These are phyloP conservation scores for Microdon myrmicae DNA, from an alignment of 2,888 invertebrate species.

Conservation along the genomic window DNA sequence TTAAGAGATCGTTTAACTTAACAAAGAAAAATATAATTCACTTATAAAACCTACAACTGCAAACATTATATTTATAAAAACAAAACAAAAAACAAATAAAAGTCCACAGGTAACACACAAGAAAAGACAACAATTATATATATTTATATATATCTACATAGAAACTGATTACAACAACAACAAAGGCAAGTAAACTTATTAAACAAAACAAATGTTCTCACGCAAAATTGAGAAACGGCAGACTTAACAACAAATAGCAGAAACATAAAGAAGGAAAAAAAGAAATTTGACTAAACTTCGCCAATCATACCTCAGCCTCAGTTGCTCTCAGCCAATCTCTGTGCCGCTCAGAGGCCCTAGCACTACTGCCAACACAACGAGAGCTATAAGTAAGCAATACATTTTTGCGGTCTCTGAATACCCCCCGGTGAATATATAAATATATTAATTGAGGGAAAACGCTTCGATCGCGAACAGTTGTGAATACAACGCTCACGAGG, in stretches of 20 bases:
- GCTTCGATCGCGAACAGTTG: conserved; percentile 58
- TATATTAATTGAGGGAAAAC: conserved; percentile 48
- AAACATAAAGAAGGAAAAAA: not conserved
- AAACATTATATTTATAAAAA: too few relatives aligned
- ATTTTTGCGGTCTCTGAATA: conserved; percentile 38
- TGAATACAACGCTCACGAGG: conserved; percentile 64
- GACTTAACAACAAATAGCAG: too few relatives aligned
- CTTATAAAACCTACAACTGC: too few relatives aligned
- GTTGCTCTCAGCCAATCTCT: conserved; percentile 27
- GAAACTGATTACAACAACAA: not conserved
- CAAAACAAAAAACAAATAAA: too few relatives aligned
- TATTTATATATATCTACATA: too few relatives aligned
- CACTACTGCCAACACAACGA: conserved; percentile 1
- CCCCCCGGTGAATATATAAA: too few relatives aligned
- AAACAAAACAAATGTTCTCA: conserved; percentile 4
- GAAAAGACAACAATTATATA: too few relatives aligned
- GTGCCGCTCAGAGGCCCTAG: conserved; percentile 6
- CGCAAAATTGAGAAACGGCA: conserved; percentile 1
- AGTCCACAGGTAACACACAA: too few relatives aligned
- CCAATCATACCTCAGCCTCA: conserved; percentile 5
- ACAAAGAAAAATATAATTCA: conserved; percentile 24
- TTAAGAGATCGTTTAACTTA: conserved; percentile 9
- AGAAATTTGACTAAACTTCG: conserved; percentile 1
- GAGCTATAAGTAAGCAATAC: conserved; percentile 5
- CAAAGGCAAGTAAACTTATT: not conserved